Evolutionary conservation across 23 tunicate genomes (phyloP), one percentile per base, ranked within the genome.

Genomic region (Trididemnum miniatum): DNA sequence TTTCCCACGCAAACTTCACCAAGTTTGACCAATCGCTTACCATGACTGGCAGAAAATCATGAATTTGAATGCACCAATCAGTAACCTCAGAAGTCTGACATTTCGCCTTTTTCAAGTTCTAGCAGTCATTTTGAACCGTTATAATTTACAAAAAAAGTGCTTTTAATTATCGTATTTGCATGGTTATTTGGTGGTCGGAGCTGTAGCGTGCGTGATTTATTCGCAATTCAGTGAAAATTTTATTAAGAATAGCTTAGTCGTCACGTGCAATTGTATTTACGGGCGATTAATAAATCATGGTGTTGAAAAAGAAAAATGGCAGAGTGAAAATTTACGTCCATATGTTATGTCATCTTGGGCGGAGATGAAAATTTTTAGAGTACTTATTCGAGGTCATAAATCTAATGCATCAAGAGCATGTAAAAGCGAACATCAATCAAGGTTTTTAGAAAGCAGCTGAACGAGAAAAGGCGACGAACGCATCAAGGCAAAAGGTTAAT

Each of bases 281-380:
- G 75, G 75, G 12, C 38, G 75, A 67, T 67, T 67, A 67, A 67
- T 67, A 67, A 67, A 67, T 67, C 75, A 67, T 33, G 7, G 15
- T 62, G 37, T 7, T 32, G 38, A 7, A 32, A 67, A n/a, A 9
- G 4, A 26, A 25, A 25, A 15, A n/a, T 4, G 20, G 67, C 26
- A 26, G n/a, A 67, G 38, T 32, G 75, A 67, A 67, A 67, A 67
- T 67, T 67, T 67, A 67, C 38, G 38, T 67, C 4, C 75, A 32
- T 12, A 33, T 67, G 38, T 9, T 67, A 2, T 31, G 75, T 32
- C 26, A 32, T 67, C 75, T 67, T 32, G 75, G 38, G 75, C 37
- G 29, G 29, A 62, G 67, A 22, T 3, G 67, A 62, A 62, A 22
- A 24, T 20, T 62, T 62, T 62, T 26, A 4, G 28, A 62, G 29